These are phyloP conservation scores for Oreocharis arfaki DNA, from an alignment of 2,113 vertebrate genomes.

Conservation along the genomic window DNA sequence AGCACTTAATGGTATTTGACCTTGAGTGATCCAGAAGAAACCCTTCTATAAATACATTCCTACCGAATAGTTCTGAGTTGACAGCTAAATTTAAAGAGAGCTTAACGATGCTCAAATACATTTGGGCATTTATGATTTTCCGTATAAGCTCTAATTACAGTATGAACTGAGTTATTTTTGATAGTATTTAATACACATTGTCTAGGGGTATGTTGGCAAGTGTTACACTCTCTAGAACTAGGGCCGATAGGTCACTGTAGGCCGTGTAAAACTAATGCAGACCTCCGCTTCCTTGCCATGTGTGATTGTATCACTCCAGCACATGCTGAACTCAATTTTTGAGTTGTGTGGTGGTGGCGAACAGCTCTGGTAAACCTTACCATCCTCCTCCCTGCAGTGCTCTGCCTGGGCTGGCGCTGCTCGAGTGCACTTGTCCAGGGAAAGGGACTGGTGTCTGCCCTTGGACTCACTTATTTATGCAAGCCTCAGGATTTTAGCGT, in stretches of 20 bases:
- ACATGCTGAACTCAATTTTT: neutral
- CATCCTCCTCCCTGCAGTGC: neutral
- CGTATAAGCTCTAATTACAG: neutral
- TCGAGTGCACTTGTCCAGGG: accelerated
- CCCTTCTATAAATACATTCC: slow-evolving; percentile 45
- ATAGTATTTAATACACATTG: neutral
- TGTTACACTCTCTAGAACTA: neutral
- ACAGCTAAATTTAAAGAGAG: neutral
- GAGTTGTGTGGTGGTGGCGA: neutral
- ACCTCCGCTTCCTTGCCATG: neutral
- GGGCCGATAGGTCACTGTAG: neutral
- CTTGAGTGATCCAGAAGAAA: slow-evolving; percentile 32
- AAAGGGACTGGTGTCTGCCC: neutral
- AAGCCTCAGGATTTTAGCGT: neutral
- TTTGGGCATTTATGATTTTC: neutral
- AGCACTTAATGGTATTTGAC: slow-evolving; percentile 9
- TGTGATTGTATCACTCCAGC: slow-evolving; percentile 2
- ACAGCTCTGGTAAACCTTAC: neutral
- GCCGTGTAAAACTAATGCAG: neutral
- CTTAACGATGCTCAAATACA: neutral
- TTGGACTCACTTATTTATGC: neutral
- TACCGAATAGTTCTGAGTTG: neutral
- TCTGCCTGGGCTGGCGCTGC: neutral
- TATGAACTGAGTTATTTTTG: neutral
- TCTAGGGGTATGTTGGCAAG: neutral